Evolutionary conservation across 1,140 invertebrate species (phyloP), one percentile per base, ranked within the genome.

Genomic region (Lepidotrigona ventralis): DNA sequence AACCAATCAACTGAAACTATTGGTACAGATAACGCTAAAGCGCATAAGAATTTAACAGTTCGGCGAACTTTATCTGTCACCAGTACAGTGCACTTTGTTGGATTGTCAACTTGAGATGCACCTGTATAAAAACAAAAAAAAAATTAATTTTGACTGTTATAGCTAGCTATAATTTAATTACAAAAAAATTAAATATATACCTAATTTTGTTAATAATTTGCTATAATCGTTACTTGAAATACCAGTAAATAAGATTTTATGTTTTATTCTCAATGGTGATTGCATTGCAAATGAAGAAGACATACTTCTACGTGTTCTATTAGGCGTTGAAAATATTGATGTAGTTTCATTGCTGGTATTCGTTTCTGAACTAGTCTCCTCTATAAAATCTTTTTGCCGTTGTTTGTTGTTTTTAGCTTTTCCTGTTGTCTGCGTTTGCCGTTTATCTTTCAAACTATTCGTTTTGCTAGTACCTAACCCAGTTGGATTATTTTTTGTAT

Each of bases 41-140:
- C 91, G 29, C 94, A 95, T 15, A 95, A 86, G 81, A 95, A 95
- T 90, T 95, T 95, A 4, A 92, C 89, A 17, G 95, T 95, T 81
- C 94, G 92, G 70, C 93, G 91, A 46, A 95, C 89, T 90, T 95
- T 94, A 54, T 95, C 95, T 21, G 95, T 95, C 8, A 95, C 93
- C 9, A 95, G 80, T 39, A 95, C 84, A 21, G 91, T 89, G 72
- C 94, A 95, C 15, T 92, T 89, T 14, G 83, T 51, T 19, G 92
- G 85, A 54, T 93, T 87, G 21, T 93, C 90, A 0, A 92, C 92
- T 81, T 94, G 90, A 21, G 54, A 85, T 66, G 92, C 94, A 68
- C 93, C 94, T 94, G 68, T 63, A 90, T 85, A 86, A 73, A 53
- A 58, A 64, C 23, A 21, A 26, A 79, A 15, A 21, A 66, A 11